These are phyloP conservation scores for Nymphalis c-album DNA, from an alignment of 2,888 invertebrate species.

Conservation along the genomic window DNA sequence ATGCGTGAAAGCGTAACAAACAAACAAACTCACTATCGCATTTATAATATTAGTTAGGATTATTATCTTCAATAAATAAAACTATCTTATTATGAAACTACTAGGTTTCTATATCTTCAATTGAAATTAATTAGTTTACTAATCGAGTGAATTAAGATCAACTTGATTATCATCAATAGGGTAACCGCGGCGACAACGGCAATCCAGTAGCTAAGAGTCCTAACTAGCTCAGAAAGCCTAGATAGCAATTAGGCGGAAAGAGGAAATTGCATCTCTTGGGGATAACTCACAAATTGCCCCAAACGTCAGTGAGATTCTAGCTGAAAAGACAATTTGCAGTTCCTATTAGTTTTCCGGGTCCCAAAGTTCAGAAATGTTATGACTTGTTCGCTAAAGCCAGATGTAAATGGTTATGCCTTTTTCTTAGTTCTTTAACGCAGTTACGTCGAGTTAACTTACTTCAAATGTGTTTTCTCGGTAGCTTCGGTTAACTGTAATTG, in stretches of 20 bases:
- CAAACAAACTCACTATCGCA: no score
- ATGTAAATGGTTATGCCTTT: conserved; percentile 27
- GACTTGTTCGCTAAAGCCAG: conserved; percentile 29
- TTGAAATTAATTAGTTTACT: no score
- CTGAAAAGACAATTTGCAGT: conserved; percentile 65
- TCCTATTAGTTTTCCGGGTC: conserved; percentile 45
- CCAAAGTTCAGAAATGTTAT: conserved; percentile 32
- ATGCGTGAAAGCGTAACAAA: no score
- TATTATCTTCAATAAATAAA: no score
- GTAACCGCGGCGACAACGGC: conserved; percentile 9
- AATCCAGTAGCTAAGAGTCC: conserved; percentile 25
- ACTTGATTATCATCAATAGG: conserved; percentile 2
- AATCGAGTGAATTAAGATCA: not conserved
- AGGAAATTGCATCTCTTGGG: conserved; percentile 75
- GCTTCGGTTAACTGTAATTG: conserved; percentile 2
- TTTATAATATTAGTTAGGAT: no score
- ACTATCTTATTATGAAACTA: no score
- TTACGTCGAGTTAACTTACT: conserved; percentile 13
- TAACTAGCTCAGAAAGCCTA: conserved; percentile 41
- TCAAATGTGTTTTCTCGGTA: conserved; percentile 12
- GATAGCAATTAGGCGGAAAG: conserved; percentile 69
- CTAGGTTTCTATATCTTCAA: no score
- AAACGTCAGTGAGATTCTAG: conserved; percentile 62
- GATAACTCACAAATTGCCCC: conserved; percentile 69
- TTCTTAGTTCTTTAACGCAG: conserved; percentile 22